Conservation (phyloP, 2,888 invertebrate genomes). For the Xestoiulus laeticollis region DNA sequence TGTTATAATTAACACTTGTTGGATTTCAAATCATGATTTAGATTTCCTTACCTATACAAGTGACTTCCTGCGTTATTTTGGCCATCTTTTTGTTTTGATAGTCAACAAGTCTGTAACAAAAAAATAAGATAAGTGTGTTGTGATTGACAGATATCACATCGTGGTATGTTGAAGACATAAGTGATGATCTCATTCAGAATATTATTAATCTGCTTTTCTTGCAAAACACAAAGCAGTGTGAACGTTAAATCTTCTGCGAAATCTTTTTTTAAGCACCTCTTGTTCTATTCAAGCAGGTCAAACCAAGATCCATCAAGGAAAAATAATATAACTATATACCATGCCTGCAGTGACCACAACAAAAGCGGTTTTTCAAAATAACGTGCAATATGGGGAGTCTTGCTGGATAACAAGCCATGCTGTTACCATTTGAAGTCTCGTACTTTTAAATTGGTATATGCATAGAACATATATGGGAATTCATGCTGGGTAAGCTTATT, state of each 20-base stretch:
- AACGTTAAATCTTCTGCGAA: not conserved
- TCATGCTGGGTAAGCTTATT: not conserved
- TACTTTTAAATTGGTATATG: not conserved
- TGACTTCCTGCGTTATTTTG: not conserved
- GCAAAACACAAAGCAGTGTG: not conserved
- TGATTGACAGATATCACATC: not conserved
- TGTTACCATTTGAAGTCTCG: not conserved
- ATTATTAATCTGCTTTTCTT: not conserved
- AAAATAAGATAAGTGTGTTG: not conserved
- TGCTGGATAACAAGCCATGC: not conserved
- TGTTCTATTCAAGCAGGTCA: not conserved
- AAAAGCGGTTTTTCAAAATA: not conserved
- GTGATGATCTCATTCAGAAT: not conserved
- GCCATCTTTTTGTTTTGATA: not conserved
- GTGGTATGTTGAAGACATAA: not conserved
- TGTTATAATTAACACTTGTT: not conserved
- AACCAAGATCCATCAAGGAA: not conserved
- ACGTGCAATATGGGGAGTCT: not conserved
- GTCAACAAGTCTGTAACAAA: not conserved
- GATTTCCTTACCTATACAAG: constrained; percentile 11
- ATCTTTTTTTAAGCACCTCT: not conserved
- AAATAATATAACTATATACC: not conserved
- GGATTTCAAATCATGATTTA: not conserved
- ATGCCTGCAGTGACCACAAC: not conserved
- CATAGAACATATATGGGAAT: not conserved